Evolutionary conservation across 2,113 vertebrate species (phyloP).

Genomic region (Thunnus thynnus): DNA sequence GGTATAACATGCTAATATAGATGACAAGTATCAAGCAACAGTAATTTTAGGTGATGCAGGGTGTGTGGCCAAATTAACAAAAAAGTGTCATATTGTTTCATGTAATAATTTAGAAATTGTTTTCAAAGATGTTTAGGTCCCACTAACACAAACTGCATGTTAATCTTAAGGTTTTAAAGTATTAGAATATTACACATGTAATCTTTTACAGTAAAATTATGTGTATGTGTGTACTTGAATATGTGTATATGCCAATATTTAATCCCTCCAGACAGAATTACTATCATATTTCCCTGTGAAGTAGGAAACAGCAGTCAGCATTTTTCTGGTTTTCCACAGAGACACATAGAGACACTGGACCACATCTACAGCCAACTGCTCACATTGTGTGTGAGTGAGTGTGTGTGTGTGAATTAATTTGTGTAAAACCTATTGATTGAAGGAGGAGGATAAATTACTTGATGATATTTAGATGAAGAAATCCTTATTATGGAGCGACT

Average conservation of each 20-base stretch:
- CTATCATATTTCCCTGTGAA: constrained; percentile 37
- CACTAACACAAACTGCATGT: not conserved
- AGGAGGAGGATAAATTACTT: constrained; percentile 89
- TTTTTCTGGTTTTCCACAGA: constrained; percentile 17
- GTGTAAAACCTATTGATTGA: constrained; percentile 87
- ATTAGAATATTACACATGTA: constrained; percentile 19
- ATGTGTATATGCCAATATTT: constrained; percentile 26
- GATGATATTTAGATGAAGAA: constrained; percentile 94
- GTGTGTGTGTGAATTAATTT: constrained; percentile 41
- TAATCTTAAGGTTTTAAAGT: not conserved
- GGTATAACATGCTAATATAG: not conserved
- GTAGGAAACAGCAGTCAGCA: constrained; percentile 20
- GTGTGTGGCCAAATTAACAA: not conserved
- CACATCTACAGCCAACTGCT: constrained; percentile 30
- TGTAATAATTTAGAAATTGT: not conserved
- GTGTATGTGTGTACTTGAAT: constrained; percentile 23
- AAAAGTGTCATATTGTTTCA: not conserved
- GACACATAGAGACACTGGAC: constrained; percentile 26
- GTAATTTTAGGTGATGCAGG: not conserved
- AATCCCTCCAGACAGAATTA: constrained; percentile 28
- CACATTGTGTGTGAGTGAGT: constrained; percentile 3
- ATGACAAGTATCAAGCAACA: not conserved
- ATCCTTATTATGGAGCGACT: constrained; percentile 90
- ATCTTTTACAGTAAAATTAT: constrained; percentile 6
- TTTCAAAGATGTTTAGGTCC: not conserved